Evolutionary conservation across 2,797 vertebrate species (phyloP), one percentile per base, ranked within the genome.

Genomic region (Trachops cirrhosus): DNA sequence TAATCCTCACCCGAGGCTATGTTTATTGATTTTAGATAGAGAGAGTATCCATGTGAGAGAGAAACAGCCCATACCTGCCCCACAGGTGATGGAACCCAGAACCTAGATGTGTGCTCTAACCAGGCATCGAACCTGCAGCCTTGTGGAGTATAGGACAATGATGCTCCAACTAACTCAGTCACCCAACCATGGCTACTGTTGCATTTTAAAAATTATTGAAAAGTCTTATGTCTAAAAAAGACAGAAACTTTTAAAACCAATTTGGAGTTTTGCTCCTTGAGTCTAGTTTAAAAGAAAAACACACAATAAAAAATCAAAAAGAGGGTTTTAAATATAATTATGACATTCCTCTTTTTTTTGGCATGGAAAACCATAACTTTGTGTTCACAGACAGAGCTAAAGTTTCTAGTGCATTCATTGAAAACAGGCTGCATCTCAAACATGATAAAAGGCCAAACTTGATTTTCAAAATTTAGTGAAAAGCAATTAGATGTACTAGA

Each of bases 401-500:
- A 67, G n/a, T 57, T 75, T n/a, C 57, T 67, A 2, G 6, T 67
- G 93, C 71, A 10, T 24, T 44, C 88, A 52, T 22, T 12, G 29
- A 95, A 85, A 34, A 74, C n/a, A 48, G 21, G 21, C n/a, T n/a
- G 12, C 34, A n/a, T 82, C 8, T 82, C 70, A 92, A 74, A 74
- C 3, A 6, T 83, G 11, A 67, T 68, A 64, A 34, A 44, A 71
- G 39, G 8, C 19, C 29, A 41, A 87, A 37, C 6, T 39, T 88
- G 12, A 93, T 88, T 88, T 90, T 94, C 68, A 73, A 93, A 82
- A 44, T 85, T 75, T 54, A 88, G 3, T 62, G 22, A 90, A 92
- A 93, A 14, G 0, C 64, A 82, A 52, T 52, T 15, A 64, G 39
- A 87, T 50, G 11, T 44, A 64, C 7, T 34, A 4, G 21, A 90